Percentiles rank a stretch among this genome's conserved stretches.
Evolutionary conservation across 2,113 vertebrate genomes (phyloP).

Genomic region (Platysteira castanea): DNA sequence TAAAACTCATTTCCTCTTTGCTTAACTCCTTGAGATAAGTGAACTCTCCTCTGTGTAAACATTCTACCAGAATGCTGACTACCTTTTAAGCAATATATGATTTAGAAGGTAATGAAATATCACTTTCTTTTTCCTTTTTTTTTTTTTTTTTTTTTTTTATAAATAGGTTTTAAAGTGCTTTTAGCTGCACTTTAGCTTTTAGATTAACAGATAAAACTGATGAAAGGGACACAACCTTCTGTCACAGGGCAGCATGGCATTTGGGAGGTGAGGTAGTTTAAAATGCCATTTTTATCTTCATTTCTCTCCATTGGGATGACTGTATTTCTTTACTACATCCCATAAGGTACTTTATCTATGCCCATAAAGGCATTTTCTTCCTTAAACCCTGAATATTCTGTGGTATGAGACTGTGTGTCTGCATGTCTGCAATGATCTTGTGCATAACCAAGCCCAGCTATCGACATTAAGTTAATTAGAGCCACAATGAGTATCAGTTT

Average conservation of each 20-base stretch:
- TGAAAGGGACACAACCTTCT: conserved; percentile 51
- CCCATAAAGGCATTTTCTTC: background rate
- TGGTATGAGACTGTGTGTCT: background rate
- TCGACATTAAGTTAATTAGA: background rate
- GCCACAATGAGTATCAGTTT: background rate
- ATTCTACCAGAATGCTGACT: conserved; percentile 38
- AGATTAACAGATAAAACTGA: conserved; percentile 62
- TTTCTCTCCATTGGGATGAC: conserved; percentile 1
- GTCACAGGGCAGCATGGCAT: conserved; percentile 20
- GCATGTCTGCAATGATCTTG: background rate
- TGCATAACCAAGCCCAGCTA: background rate
- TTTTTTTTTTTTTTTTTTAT: background rate
- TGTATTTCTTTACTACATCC: conserved; percentile 12
- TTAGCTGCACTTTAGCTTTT: conserved; percentile 55
- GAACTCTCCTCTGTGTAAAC: conserved; percentile 21
- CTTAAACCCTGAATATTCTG: background rate
- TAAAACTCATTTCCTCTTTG: conserved; percentile 31
- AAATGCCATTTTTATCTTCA: conserved; percentile 50
- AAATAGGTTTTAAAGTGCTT: conserved; percentile 58
- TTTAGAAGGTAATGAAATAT: conserved; percentile 64
- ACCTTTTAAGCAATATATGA: conserved; percentile 20
- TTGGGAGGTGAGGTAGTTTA: conserved; percentile 45
- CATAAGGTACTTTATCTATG: conserved; percentile 16
- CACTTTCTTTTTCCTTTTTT: background rate
- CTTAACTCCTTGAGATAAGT: conserved; percentile 22